phyloP scores from a whole-genome alignment of 2,797 vertebrate species.

The Delichon dasypus region DNA sequence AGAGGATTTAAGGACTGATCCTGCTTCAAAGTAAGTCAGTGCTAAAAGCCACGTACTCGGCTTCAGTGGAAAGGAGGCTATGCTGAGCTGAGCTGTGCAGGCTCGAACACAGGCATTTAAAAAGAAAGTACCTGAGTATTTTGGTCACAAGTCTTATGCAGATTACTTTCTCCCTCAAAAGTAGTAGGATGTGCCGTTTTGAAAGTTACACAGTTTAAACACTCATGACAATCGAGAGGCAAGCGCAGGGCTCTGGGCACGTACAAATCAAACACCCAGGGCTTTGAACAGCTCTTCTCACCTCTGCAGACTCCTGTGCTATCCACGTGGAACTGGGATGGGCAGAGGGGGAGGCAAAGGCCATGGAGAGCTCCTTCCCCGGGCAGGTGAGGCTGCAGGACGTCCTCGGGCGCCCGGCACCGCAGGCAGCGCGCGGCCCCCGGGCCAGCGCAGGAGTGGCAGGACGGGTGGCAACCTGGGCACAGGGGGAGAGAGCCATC shows the following conservation, averaged over 20 bases:
- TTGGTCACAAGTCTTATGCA: background rate
- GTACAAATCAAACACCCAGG: fast-evolving
- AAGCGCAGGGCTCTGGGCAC: background rate
- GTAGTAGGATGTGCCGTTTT: background rate
- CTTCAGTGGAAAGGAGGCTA: background rate
- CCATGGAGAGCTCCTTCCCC: constrained; percentile 55
- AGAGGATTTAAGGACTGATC: background rate
- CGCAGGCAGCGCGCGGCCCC: constrained; percentile 76
- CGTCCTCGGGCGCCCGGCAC: constrained; percentile 79
- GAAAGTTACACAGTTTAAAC: background rate
- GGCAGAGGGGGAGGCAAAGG: constrained; percentile 80
- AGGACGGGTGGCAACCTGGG: constrained; percentile 87
- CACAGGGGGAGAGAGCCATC: background rate
- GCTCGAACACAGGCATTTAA: background rate
- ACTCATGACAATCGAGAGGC: background rate
- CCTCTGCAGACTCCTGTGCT: constrained; percentile 82
- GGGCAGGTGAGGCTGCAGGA: constrained; percentile 69
- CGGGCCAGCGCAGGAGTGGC: constrained; percentile 84
- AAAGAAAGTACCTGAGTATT: background rate
- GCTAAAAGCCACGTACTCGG: background rate
- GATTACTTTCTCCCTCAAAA: background rate
- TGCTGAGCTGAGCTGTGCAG: background rate
- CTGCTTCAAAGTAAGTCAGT: background rate
- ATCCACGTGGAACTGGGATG: constrained; percentile 75
- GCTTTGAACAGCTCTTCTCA: constrained; percentile 11